Evolutionary conservation across 2,797 vertebrate genomes (phyloP).

Genomic region (Steatocranus sp.): DNA sequence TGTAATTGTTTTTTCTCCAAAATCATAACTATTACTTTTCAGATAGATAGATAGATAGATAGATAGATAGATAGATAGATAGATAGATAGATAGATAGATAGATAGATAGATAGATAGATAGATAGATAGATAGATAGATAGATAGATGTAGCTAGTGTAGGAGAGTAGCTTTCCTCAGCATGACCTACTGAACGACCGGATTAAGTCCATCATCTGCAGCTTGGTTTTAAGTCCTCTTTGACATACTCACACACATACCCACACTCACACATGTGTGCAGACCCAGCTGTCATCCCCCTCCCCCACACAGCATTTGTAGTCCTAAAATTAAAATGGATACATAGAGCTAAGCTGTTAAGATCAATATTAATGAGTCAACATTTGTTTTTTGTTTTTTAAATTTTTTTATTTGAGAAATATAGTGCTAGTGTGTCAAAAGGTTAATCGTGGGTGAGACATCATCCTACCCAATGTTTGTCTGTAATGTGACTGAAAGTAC

Average conservation of each 20-base stretch:
- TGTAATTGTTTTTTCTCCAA: background rate
- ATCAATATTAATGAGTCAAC: conserved; percentile 3
- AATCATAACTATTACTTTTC: background rate
- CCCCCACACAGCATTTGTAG: conserved; percentile 25
- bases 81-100: background rate
- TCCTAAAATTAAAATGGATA: conserved; percentile 25
- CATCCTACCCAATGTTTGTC: background rate
- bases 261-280: conserved; percentile 1
- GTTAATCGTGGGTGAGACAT: background rate
- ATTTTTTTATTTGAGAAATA: background rate
- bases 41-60: background rate
- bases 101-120: background rate
- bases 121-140: background rate
- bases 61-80: background rate
- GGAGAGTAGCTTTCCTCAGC: conserved; percentile 22
- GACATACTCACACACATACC: background rate
- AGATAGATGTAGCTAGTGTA: conserved; percentile 4
- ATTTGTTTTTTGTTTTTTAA: background rate
- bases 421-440: background rate
- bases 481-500: background rate
- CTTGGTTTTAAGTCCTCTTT: conserved; percentile 43
- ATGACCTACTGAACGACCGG: conserved; percentile 67
- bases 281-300: conserved; percentile 58
- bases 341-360: conserved; percentile 13
- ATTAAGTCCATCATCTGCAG: conserved; percentile 68